These are phyloP conservation scores for Epicauta chinensis DNA, from an alignment of 1,140 invertebrate species.

Conservation along the genomic window DNA sequence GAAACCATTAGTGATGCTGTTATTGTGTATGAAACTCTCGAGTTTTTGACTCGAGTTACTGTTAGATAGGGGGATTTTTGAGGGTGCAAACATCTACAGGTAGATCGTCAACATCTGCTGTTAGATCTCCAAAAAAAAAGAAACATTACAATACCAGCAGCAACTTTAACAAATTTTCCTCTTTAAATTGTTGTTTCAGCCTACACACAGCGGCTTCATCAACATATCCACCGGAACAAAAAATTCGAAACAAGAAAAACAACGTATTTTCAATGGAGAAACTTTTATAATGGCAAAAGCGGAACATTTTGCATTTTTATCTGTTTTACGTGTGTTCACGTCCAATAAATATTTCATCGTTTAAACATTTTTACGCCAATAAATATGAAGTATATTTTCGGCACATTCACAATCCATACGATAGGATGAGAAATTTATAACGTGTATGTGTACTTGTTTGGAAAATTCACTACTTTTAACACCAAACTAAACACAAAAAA, in stretches of 20 bases:
- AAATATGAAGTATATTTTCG: slow-evolving; percentile 16
- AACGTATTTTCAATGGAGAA: slow-evolving; percentile 17
- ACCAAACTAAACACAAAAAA: too few relatives aligned
- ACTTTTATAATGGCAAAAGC: slow-evolving; percentile 15
- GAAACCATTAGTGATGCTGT: slow-evolving; percentile 13
- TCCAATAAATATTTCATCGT: slow-evolving; percentile 17
- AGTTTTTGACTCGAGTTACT: slow-evolving; percentile 7
- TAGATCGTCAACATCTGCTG: too few relatives aligned
- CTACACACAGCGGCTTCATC: too few relatives aligned
- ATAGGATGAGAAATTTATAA: slow-evolving; percentile 14
- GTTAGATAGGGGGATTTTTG: too few relatives aligned
- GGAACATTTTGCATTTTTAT: slow-evolving; percentile 15
- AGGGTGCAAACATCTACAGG: too few relatives aligned
- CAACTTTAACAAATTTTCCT: too few relatives aligned
- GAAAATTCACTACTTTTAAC: too few relatives aligned
- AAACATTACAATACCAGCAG: too few relatives aligned
- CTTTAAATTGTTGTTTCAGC: too few relatives aligned
- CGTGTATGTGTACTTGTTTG: background rate
- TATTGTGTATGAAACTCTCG: slow-evolving; percentile 8
- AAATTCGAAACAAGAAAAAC: background rate
- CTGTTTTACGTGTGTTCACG: slow-evolving; percentile 15
- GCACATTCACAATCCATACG: slow-evolving; percentile 6
- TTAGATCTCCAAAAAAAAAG: too few relatives aligned
- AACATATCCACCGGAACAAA: too few relatives aligned
- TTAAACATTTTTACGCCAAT: slow-evolving; percentile 14